Conservation (phyloP, 2,888 invertebrate species). For the Cataglyphis cursor region DNA sequence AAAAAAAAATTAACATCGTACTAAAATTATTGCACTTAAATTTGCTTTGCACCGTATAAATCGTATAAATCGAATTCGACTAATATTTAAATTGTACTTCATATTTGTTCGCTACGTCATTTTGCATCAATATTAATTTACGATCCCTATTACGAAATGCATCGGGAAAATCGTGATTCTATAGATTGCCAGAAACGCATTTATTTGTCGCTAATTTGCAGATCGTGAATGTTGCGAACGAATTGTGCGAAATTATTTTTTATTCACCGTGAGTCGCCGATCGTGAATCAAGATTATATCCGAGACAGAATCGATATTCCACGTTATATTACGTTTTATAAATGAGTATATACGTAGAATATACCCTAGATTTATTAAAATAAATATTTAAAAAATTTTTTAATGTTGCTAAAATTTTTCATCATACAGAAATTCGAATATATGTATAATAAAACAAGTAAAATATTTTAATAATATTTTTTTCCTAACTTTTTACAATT, state of each 20-base stretch:
- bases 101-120: neutral
- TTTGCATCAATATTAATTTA: neutral
- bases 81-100: neutral
- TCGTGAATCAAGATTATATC: neutral
- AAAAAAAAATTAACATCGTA: neutral
- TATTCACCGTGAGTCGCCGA: neutral
- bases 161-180: neutral
- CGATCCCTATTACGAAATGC: neutral
- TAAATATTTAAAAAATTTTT: neutral
- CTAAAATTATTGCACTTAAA: constrained; percentile 16
- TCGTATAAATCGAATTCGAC: neutral
- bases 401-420: neutral
- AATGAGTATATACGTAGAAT: neutral
- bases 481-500: neutral
- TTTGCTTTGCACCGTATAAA: neutral
- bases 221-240: neutral
- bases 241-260: neutral
- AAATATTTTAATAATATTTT: neutral
- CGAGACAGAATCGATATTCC: neutral
- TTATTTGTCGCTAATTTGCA: neutral
- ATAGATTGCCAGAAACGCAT: neutral
- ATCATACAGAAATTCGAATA: neutral
- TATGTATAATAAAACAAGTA: neutral
- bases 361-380: neutral
- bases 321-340: neutral